phyloP scores from a whole-genome alignment of 2,797 vertebrate genomes.

The Zonotrichia albicollis region DNA sequence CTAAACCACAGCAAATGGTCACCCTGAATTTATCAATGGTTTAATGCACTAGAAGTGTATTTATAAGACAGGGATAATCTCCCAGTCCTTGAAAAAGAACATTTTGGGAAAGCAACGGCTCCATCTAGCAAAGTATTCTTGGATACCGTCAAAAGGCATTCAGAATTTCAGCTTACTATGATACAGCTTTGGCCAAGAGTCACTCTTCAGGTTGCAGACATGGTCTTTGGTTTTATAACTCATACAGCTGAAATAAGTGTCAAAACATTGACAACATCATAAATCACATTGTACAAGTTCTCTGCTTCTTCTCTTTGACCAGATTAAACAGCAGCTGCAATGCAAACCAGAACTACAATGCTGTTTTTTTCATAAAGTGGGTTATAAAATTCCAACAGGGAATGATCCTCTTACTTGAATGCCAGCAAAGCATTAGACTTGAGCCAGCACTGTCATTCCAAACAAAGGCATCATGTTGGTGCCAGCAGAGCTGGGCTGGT shows the following conservation, averaged over 20 bases:
- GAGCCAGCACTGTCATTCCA: background rate
- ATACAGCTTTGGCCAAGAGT: background rate
- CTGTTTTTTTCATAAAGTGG: background rate
- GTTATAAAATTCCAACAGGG: background rate
- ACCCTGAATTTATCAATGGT: background rate
- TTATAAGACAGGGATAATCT: conserved; percentile 1
- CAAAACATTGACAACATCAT: background rate
- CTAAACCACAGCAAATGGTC: background rate
- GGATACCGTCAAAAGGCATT: background rate
- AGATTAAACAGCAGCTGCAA: background rate
- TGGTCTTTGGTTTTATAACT: background rate
- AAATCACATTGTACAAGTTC: background rate
- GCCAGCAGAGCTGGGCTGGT: background rate
- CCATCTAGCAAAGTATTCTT: background rate
- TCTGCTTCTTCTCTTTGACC: background rate
- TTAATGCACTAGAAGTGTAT: background rate
- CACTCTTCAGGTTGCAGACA: background rate
- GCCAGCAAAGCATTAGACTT: background rate
- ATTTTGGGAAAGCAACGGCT: background rate
- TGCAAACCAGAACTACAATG: background rate
- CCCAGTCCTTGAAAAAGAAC: background rate
- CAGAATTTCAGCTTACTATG: fast-evolving
- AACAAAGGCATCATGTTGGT: background rate
- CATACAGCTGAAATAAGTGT: background rate
- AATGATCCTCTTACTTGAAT: background rate